Base-by-base conservation (phyloP, 2,113 vertebrate species). In the Bubo scandiacus region DNA sequence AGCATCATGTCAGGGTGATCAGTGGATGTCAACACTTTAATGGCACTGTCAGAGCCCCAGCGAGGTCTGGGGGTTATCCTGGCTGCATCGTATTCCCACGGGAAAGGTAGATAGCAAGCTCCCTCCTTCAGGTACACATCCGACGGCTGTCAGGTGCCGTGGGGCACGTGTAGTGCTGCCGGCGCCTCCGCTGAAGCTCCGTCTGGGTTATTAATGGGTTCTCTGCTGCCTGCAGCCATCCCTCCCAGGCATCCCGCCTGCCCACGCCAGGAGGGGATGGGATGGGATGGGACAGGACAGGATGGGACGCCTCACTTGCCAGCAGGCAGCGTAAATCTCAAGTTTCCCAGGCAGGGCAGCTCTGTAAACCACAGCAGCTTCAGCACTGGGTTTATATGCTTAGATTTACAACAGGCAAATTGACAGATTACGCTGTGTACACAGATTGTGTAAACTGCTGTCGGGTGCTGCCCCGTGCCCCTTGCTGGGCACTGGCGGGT, bases 41-140 rank as follows among this genome's bases (percentile, higher is more conserved):
- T 98, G 98, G 98, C 97, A 98, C 98, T 99, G 99, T 98, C 98
- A 98, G 97, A 80, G 72, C 94, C 98, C 98, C 99, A 99, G 98
- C 91, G 38, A 98, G 98, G 99, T 99, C 98, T 97, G 95, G 97
- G 98, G 98, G 98, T 99, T 99, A 98, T 98, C 98, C 96, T 95
- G 97, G 97, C 97, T 98, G 98, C 92, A 88, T 97, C 43, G 42
- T 98, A 98, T 99, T 99, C 99, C 99, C 99, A 99, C 98, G 98
- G 99, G 99, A 99, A 99, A 99, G 98, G 99, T 99, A 98, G 98
- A 96, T 93, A 72, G 96, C 73, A 79, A 88, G 77, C 9, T 94
- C 96, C 88, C 78, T 97, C 97, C 97, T 97, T 86, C 97, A 98
- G 97, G 98, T 98, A 97, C 97, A 95, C 96, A 82, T 90, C 94